phyloP scores from a whole-genome alignment of 2,113 vertebrate genomes.

The Ictalurus furcatus region DNA sequence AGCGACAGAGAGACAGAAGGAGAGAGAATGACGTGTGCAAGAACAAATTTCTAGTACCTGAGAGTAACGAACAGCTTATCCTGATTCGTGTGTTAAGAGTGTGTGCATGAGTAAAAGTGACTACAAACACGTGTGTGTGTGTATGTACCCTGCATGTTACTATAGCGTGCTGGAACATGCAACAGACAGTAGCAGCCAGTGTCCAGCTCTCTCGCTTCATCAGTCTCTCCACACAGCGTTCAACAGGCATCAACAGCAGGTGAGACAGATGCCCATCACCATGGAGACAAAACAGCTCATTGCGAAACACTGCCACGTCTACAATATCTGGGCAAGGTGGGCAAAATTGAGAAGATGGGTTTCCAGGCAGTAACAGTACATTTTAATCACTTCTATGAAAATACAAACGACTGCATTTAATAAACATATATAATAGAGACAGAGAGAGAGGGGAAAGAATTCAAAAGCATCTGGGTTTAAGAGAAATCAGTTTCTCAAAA shows the following conservation, averaged over 20 bases:
- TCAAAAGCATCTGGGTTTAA: neutral
- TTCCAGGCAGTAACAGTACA: neutral
- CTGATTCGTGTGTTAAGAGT: neutral
- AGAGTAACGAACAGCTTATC: neutral
- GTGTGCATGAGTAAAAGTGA: neutral
- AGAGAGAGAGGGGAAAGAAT: neutral
- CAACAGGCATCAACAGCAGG: conserved; percentile 83
- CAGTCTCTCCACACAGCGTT: conserved; percentile 90
- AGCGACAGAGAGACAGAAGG: neutral
- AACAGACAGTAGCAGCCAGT: conserved; percentile 82
- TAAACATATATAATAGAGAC: neutral
- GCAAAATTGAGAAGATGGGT: neutral
- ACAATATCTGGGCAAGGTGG: conserved; percentile 77
- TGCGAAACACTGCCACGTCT: conserved; percentile 85
- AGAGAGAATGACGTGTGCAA: neutral
- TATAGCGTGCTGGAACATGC: conserved; percentile 86
- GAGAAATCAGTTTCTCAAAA: neutral
- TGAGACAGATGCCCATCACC: conserved; percentile 84
- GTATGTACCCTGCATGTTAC: conserved; percentile 76
- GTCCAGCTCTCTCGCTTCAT: conserved; percentile 84
- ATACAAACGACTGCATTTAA: neutral
- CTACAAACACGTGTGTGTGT: neutral
- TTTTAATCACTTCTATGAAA: neutral
- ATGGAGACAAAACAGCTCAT: conserved; percentile 90
- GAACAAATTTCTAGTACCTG: neutral